A percentile compares a stretch with the other conserved stretches of the same genome.
Conservation (phyloP, 2,888 invertebrate species). For the Elegia similella region DNA sequence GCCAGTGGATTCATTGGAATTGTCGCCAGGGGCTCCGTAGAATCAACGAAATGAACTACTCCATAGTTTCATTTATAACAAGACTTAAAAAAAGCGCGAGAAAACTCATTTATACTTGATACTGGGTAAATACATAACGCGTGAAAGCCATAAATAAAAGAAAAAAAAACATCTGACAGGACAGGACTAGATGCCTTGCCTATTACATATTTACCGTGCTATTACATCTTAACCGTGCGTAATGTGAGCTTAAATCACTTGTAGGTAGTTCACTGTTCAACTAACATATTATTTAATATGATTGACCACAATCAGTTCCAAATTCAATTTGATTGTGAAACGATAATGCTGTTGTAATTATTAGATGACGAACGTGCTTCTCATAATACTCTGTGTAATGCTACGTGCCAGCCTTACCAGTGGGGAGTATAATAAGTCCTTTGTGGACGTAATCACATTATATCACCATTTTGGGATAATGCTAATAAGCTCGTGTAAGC, state of each 20-base stretch:
- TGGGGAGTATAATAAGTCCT: conserved; percentile 7
- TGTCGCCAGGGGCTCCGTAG: too few relatives aligned
- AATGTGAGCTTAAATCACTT: neutral
- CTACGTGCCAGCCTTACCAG: conserved; percentile 14
- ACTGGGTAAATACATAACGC: too few relatives aligned
- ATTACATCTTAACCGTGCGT: too few relatives aligned
- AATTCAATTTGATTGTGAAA: conserved; percentile 5
- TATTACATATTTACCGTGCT: too few relatives aligned
- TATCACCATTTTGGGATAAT: conserved; percentile 3
- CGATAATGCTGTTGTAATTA: conserved; percentile 7
- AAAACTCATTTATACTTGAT: too few relatives aligned
- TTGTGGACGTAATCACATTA: conserved; percentile 15
- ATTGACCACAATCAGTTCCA: conserved; percentile 6
- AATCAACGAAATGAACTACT: too few relatives aligned
- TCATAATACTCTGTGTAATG: conserved; percentile 10
- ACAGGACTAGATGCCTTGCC: too few relatives aligned
- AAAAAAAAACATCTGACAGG: too few relatives aligned
- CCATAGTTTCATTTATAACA: too few relatives aligned
- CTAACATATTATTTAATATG: conserved; percentile 1
- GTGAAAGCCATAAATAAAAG: too few relatives aligned
- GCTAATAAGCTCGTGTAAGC: neutral
- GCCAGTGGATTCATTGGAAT: too few relatives aligned
- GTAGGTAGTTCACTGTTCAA: neutral
- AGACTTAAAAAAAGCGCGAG: too few relatives aligned
- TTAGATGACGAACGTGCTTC: conserved; percentile 14